Conservation (phyloP, 2,113 vertebrate genomes). For the Platysteira castanea region DNA sequence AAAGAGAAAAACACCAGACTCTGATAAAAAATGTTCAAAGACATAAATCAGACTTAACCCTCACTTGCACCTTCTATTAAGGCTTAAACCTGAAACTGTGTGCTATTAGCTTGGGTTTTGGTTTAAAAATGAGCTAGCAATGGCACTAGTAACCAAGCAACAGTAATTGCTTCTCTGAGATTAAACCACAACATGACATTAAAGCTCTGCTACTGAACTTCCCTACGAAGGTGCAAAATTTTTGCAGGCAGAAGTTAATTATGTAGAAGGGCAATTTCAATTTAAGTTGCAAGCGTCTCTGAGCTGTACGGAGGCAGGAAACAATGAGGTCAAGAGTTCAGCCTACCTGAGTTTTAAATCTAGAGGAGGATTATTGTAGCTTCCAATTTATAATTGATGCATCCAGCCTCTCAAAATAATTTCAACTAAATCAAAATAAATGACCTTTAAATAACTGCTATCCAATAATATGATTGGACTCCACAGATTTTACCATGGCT, state of each 20-base stretch:
- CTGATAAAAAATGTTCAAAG: background rate
- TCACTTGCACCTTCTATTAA: slow-evolving; percentile 14
- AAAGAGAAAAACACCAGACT: background rate
- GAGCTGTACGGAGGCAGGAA: background rate
- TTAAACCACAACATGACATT: slow-evolving; percentile 51
- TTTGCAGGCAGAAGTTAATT: slow-evolving; percentile 54
- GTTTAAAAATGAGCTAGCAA: slow-evolving; percentile 39
- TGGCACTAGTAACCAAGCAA: slow-evolving; percentile 38
- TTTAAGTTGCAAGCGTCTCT: background rate
- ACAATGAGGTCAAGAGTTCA: slow-evolving; percentile 22
- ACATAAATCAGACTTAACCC: background rate
- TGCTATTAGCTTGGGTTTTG: slow-evolving; percentile 21
- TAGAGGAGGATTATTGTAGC: slow-evolving; percentile 3
- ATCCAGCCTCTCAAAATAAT: slow-evolving; percentile 29
- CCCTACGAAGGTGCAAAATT: slow-evolving; percentile 23
- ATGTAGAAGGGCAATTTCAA: slow-evolving; percentile 35
- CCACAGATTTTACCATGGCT: background rate
- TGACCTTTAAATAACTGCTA: slow-evolving; percentile 45
- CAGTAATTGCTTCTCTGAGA: slow-evolving; percentile 44
- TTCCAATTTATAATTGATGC: slow-evolving; percentile 31
- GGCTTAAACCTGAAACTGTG: slow-evolving; percentile 1
- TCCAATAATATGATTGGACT: background rate
- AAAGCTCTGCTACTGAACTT: slow-evolving; percentile 33
- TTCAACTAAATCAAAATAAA: slow-evolving; percentile 55
- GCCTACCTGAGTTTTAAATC: slow-evolving; percentile 30